Base-by-base conservation (phyloP, 2,113 vertebrate species). In the Verasper variegatus region DNA sequence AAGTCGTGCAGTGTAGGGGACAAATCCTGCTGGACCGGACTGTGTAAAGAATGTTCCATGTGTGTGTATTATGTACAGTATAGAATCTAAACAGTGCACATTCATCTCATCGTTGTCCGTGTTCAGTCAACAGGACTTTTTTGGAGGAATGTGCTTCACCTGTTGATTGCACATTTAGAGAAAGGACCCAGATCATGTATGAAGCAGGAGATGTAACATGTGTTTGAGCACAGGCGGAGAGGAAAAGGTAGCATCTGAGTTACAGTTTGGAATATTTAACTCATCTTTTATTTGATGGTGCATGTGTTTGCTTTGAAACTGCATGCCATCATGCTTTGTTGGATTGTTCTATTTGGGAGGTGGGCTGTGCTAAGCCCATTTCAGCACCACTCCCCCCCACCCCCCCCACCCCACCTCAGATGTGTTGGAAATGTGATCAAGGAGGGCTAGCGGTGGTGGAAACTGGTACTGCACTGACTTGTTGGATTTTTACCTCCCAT, bases 401-500 rank as follows among this genome's bases (percentile, higher is more conserved):
- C 51, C 66, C 20, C 1, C 17, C n/a, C 37, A 56, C 57, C 78
- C 23, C 10, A 35, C 58, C 59, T 47, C 66, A 65, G 67, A 82
- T 71, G 61, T 81, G 75, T 76, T 76, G 60, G 55, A 70, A 74
- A 77, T 82, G 68, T 84, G 76, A 86, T 75, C 40, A 59, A 84
- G 83, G 84, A 88, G 84, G 74, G 76, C 72, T 82, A 35, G 76
- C 78, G 35, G 85, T 90, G 89, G 86, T 76, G 71, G 77, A 89
- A 83, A 79, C 74, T 80, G 88, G 85, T 88, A 91, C 80, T 92
- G 90, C 91, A 91, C 88, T 87, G 85, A 92, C 91, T 87, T 92
- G 90, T 92, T 91, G 90, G 86, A 37, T 77, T 59, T 60, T 27
- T 10, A 68, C 68, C 71, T 76, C 65, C 59, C 76, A 40, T 86